Conservation (phyloP, 1,140 invertebrate genomes). For the Drosophila mayri region DNA sequence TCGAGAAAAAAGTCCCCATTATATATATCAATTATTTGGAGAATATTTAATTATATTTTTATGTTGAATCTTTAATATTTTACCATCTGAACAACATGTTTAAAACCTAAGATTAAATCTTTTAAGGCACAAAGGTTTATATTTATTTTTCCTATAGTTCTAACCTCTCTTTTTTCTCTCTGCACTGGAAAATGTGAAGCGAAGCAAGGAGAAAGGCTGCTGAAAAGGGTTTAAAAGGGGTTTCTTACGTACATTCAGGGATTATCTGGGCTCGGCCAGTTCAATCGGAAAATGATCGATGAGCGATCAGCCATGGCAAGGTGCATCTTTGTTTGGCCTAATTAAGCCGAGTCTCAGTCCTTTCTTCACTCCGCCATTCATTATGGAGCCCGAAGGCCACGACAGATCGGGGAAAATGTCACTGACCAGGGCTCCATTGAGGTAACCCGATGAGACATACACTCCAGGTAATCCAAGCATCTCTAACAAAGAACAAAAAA, state of each 20-base stretch:
- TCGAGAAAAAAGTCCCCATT: no score
- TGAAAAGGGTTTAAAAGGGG: conserved; percentile 9
- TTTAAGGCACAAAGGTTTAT: not conserved
- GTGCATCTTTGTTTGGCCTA: conserved; percentile 32
- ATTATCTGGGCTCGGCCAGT: conserved; percentile 59
- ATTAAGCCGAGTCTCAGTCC: conserved; percentile 18
- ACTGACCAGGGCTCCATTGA: conserved; percentile 7
- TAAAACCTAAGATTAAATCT: not conserved
- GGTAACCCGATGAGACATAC: conserved; percentile 25
- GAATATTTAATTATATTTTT: no score
- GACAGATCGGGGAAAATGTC: conserved; percentile 11
- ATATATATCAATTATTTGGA: no score
- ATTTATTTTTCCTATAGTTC: not conserved
- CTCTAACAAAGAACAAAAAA: not conserved
- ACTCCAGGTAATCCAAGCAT: conserved; percentile 9
- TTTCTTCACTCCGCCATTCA: not conserved
- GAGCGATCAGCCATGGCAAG: conserved; percentile 46
- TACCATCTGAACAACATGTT: not conserved
- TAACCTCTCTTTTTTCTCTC: not conserved
- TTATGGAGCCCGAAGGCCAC: not conserved
- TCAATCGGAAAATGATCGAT: conserved; percentile 79
- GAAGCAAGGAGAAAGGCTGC: not conserved
- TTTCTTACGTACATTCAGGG: conserved; percentile 11
- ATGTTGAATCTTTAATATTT: not conserved
- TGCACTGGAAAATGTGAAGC: not conserved